Evolutionary conservation across 2,888 invertebrate species (phyloP), one percentile per base, ranked within the genome.

Genomic region (Pseudococcus jackbeardsleyi): DNA sequence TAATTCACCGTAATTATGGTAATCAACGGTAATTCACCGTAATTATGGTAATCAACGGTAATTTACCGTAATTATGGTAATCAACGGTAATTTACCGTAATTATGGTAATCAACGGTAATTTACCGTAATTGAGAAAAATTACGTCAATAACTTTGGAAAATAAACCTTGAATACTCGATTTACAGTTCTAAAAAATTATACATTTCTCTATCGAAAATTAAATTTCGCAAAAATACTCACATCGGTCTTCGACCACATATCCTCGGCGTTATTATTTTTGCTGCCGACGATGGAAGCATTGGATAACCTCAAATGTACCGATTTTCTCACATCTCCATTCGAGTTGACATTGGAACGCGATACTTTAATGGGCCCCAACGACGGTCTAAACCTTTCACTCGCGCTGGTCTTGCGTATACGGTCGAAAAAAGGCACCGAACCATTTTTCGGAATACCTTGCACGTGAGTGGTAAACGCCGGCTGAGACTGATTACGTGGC

Each of bases 381-480:
- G 96, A 96, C 89, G 96, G 96, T 91, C 96, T 96, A 91, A 95
- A 96, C 91, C 96, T 94, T 92, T 96, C 96, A 88, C 96, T 95
- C 89, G 95, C 94, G 90, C 96, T 96, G 77, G 96, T 95, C 92
- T 96, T 96, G 85, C 96, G 93, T 89, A 96, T 95, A 82, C 97
- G 93, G 92, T 96, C 96, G 92, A 97, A 97, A 91, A 96, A 96
- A 46, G 97, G 97, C 90, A 97, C 97, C 4, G 97, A 97, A 77
- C 96, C 96, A 91, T 97, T 97, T 92, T 97, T 97, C 89, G 97
- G 96, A 91, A 94, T 91, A 11, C 95, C 95, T 90, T 94, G 94
- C 82, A 94, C 94, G 89, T 94, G 94, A 11, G 95, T 94, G 33
- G 95, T 95, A 91, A 96, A 96, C 17, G 96, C 96, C 0, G 97